Conservation (phyloP, 2,888 invertebrate genomes). For the Leptothorax acervorum region DNA sequence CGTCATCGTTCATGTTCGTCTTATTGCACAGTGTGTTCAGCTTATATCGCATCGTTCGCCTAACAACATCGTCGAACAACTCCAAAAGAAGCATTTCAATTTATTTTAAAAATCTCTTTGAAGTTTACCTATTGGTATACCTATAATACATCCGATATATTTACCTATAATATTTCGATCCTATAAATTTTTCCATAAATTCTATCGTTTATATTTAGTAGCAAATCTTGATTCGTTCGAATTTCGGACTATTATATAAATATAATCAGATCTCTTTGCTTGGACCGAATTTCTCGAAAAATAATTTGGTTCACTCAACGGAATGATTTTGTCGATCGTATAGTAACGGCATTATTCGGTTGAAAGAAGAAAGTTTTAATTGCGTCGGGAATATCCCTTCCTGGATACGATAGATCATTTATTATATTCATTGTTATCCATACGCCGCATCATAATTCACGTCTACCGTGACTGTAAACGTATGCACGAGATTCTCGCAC, state of each 20-base stretch:
- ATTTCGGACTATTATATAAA: not conserved
- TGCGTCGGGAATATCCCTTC: slow-evolving; percentile 18
- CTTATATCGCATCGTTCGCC: not conserved
- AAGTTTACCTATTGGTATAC: not conserved
- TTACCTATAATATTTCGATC: not conserved
- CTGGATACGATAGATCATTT: slow-evolving; percentile 17
- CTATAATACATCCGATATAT: not conserved
- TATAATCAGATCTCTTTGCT: not conserved
- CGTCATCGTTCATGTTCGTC: not conserved
- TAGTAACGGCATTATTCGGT: not conserved
- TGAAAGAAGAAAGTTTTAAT: slow-evolving; percentile 27
- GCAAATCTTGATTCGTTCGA: not conserved
- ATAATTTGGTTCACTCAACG: not conserved
- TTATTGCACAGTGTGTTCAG: not conserved
- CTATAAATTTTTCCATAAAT: not conserved
- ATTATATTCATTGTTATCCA: slow-evolving; percentile 44
- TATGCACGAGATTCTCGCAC: slow-evolving; percentile 20
- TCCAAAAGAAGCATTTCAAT: not conserved
- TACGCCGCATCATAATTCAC: slow-evolving; percentile 38
- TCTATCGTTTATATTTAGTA: not conserved
- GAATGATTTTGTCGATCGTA: not conserved
- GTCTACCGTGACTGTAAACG: slow-evolving; percentile 26
- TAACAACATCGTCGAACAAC: not conserved
- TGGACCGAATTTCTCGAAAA: not conserved
- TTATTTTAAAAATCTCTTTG: not conserved